Base-by-base conservation (phyloP, 1,140 invertebrate species). In the Macrobrachium nipponense region DNA sequence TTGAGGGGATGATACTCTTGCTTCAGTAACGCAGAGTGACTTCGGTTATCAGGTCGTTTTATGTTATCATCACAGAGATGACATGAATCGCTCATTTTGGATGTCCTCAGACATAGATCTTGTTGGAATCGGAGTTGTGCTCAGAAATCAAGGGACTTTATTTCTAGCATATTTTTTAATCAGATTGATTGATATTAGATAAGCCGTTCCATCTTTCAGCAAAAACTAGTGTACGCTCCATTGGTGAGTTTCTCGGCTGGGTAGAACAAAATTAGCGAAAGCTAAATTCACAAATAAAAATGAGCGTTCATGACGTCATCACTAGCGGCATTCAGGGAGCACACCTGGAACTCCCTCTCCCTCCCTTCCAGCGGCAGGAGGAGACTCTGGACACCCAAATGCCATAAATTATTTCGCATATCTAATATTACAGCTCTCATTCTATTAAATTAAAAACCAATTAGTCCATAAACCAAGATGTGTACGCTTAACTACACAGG, bases 271-370 rank as follows among this genome's bases (percentile, higher is more conserved):
- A 27, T n/a, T 14, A 51, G 51, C 5, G 14, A 27, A 14, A 51
- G 18, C 51, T 7, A 60, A 60, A 77, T 23, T 59, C 8, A 27
- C 10, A 20, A 59, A 58, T 20, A 58, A 77, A 77, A 77, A 77
- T 77, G 58, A 77, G 75, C 75, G 44, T 77, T 61, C 44, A 27
- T 77, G 58, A 59, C 75, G 75, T 59, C 75, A 77, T 44, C 75
- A 58, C 51, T 12, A 2, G 51, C 44, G 58, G 75, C 51, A 77
- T 77, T 60, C 75, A 77, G 75, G 59, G 58, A 60, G 58, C 75
- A 18, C 75, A 77, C 75, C 75, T 77, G 75, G 75, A 59, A 44
- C 75, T 77, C 75, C 75, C 51, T 58, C 58, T 59, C 75, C 75
- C 75, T 12, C 51, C 75, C 75, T 60, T 44, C 44, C 17, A 10